These are phyloP conservation scores for Branchipolynoe longqiensis DNA, from an alignment of 2,888 invertebrate species.

Conservation along the genomic window DNA sequence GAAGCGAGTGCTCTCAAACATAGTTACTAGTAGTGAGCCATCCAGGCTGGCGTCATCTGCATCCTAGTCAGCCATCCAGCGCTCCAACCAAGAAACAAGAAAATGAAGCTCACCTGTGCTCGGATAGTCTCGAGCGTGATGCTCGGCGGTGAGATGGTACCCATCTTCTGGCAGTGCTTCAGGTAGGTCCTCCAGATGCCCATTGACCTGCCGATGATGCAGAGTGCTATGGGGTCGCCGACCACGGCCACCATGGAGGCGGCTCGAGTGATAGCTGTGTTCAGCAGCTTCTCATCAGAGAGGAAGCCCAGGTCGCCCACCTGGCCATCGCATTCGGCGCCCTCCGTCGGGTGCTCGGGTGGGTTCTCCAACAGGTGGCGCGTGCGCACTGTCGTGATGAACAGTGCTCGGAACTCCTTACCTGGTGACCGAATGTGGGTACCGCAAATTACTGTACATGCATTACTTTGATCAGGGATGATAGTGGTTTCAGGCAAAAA, in stretches of 20 bases:
- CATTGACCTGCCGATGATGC: constrained; percentile 76
- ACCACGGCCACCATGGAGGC: constrained; percentile 77
- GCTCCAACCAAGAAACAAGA: background rate
- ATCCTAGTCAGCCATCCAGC: background rate
- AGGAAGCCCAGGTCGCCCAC: constrained; percentile 75
- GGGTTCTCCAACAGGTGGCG: constrained; percentile 64
- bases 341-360: background rate
- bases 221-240: constrained; percentile 78
- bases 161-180: constrained; percentile 77
- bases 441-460: background rate
- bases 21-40: background rate
- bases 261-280: constrained; percentile 79
- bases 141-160: constrained; percentile 72
- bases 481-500: too few species aligned
- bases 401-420: constrained; percentile 78
- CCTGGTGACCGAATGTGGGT: constrained; percentile 69
- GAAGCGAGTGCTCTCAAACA: too few species aligned
- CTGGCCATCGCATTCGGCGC: constrained; percentile 71
- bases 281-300: constrained; percentile 78
- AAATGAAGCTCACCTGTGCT: constrained; percentile 71
- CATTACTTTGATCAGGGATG: background rate
- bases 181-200: constrained; percentile 65
- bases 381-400: constrained; percentile 78
- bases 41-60: background rate
- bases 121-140: constrained; percentile 73